Conservation (phyloP, 2,797 vertebrate genomes). For the Hephaestus fuliginosus region DNA sequence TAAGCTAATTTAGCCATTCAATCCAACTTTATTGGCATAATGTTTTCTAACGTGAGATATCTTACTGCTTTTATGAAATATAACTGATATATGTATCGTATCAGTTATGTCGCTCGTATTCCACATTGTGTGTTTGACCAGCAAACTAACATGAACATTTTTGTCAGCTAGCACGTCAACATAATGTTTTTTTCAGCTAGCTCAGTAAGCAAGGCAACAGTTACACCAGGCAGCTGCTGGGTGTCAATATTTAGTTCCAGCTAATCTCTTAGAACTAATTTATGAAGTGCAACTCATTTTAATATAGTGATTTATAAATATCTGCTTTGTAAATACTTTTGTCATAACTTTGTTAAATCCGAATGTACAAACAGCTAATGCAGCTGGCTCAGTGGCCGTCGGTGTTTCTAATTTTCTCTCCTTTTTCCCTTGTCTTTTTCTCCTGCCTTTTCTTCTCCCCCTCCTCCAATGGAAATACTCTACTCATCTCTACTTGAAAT, state of each 20-base stretch:
- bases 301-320: neutral
- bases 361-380: neutral
- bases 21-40: neutral
- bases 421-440: neutral
- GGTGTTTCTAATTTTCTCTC: neutral
- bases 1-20: neutral
- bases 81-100: no score
- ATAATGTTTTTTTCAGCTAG: neutral
- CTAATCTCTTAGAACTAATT: neutral
- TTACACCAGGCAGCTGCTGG: neutral
- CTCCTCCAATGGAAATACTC: neutral
- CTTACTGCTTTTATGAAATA: no score
- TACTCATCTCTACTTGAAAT: constrained; percentile 19
- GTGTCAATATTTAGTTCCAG: neutral
- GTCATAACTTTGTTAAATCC: neutral
- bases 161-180: no score
- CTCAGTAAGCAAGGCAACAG: neutral
- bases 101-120: no score
- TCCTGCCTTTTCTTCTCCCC: neutral
- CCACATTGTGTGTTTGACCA: no score
- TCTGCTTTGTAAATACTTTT: neutral
- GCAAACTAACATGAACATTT: no score
- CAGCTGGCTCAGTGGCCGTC: no score
- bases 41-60: neutral
- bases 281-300: neutral